phyloP scores from a whole-genome alignment of 2,113 vertebrate genomes.

The Nesoenas mayeri region DNA sequence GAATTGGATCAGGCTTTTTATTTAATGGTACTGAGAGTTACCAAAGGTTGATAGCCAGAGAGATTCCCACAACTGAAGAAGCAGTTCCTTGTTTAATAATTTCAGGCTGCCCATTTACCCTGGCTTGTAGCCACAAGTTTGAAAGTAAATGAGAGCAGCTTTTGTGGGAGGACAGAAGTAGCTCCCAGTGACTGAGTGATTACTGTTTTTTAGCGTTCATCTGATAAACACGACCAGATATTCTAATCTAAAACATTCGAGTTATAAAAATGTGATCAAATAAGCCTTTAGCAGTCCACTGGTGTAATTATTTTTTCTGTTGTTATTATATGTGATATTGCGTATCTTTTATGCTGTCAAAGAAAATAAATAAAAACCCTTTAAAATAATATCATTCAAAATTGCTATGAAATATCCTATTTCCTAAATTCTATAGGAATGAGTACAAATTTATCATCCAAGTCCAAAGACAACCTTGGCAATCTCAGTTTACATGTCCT shows the following conservation, averaged over 20 bases:
- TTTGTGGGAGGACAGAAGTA: background rate
- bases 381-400: background rate
- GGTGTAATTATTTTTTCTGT: background rate
- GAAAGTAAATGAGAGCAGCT: conserved; percentile 13
- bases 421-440: background rate
- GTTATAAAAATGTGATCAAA: background rate
- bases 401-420: background rate
- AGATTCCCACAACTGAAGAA: conserved; percentile 2
- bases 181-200: background rate
- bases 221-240: background rate
- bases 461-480: background rate
- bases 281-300: background rate
- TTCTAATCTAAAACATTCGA: background rate
- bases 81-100: conserved; percentile 25
- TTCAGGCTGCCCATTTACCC: background rate
- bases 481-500: background rate
- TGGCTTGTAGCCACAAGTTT: background rate
- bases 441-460: background rate
- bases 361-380: background rate
- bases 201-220: background rate
- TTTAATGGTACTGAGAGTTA: background rate
- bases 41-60: background rate
- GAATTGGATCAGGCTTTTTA: background rate
- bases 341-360: background rate
- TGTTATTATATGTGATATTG: background rate